Evolutionary conservation across 2,888 invertebrate genomes (phyloP).

Genomic region (Bellardia bayeri): DNA sequence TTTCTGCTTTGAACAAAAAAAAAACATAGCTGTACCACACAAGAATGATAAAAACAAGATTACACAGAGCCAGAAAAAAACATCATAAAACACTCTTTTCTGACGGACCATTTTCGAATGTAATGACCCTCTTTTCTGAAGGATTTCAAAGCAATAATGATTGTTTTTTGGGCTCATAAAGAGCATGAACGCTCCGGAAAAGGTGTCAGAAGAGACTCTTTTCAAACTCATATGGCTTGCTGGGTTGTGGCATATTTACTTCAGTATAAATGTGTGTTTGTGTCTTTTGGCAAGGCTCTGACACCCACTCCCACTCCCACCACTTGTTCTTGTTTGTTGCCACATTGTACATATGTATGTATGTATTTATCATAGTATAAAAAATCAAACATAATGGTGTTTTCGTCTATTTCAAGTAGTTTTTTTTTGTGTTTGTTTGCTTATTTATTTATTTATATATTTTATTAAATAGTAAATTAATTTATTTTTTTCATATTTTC

Average conservation of each 20-base stretch:
- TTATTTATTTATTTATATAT: slow-evolving; percentile 16
- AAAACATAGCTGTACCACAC: too few relatives aligned
- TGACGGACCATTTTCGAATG: too few relatives aligned
- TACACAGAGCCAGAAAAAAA: too few relatives aligned
- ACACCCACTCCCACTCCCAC: slow-evolving; percentile 30
- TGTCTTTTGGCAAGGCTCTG: slow-evolving; percentile 1
- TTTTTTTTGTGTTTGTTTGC: neutral
- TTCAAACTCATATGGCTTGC: too few relatives aligned
- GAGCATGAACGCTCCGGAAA: too few relatives aligned
- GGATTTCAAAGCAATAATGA: too few relatives aligned
- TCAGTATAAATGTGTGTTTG: slow-evolving; percentile 16
- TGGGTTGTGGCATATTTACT: slow-evolving; percentile 37
- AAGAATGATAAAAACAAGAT: too few relatives aligned
- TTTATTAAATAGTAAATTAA: neutral
- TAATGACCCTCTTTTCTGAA: too few relatives aligned
- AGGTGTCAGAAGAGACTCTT: too few relatives aligned
- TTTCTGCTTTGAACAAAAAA: too few relatives aligned
- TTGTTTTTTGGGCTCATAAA: too few relatives aligned
- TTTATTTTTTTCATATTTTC: neutral
- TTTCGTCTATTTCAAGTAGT: slow-evolving; percentile 7
- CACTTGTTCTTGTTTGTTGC: slow-evolving; percentile 50
- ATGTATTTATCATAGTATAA: neutral
- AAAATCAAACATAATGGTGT: neutral
- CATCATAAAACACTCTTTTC: too few relatives aligned
- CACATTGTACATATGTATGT: slow-evolving; percentile 3